Evolutionary conservation across 2,797 vertebrate species (phyloP).

Genomic region (Urocyon cinereoargenteus): DNA sequence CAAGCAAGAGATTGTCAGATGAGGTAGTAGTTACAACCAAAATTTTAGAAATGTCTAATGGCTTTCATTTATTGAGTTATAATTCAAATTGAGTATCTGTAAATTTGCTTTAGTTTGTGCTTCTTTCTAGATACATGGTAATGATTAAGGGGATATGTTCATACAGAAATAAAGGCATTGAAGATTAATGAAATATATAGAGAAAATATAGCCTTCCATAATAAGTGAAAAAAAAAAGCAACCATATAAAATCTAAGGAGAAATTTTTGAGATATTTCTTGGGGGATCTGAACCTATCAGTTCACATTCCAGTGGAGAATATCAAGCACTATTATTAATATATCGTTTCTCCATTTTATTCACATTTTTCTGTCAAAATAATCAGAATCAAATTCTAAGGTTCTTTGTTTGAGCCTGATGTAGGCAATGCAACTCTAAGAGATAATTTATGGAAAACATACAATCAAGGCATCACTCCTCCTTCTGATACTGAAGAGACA

Average conservation of each 20-base stretch:
- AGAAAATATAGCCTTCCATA: constrained; percentile 72
- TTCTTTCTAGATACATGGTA: constrained; percentile 1
- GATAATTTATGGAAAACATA: constrained; percentile 87
- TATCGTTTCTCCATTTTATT: constrained; percentile 81
- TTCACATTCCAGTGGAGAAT: constrained; percentile 81
- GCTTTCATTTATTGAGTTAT: not conserved
- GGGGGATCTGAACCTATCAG: constrained; percentile 81
- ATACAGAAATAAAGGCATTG: constrained; percentile 70
- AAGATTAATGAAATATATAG: constrained; percentile 74
- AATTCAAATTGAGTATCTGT: not conserved
- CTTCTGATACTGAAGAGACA: constrained; percentile 88
- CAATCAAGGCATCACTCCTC: constrained; percentile 89
- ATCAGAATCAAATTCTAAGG: constrained; percentile 87
- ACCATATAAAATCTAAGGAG: constrained; percentile 73
- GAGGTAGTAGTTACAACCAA: not conserved
- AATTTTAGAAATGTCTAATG: not conserved
- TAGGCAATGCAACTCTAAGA: constrained; percentile 87
- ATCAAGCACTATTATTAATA: constrained; percentile 79
- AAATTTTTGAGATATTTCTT: constrained; percentile 81
- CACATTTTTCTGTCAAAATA: constrained; percentile 81
- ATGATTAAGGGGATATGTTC: constrained; percentile 14
- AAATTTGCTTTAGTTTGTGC: constrained; percentile 9
- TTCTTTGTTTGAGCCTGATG: constrained; percentile 86
- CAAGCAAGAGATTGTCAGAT: not conserved
- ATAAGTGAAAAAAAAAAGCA: constrained; percentile 71